phyloP scores from a whole-genome alignment of 2,113 vertebrate genomes.

The Echinops telfairi region DNA sequence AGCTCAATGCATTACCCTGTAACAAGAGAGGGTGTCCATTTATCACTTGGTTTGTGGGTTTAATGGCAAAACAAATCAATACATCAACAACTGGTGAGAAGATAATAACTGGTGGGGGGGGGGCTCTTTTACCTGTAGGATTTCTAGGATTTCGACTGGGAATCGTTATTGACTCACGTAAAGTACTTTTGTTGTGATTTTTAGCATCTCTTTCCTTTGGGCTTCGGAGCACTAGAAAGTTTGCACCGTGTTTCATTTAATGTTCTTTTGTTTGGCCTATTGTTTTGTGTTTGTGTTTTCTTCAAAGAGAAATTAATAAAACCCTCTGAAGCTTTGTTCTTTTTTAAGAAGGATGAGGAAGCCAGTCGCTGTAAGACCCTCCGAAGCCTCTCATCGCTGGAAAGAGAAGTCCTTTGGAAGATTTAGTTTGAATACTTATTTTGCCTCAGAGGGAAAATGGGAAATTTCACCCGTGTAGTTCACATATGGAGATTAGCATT shows the following conservation, averaged over 20 bases:
- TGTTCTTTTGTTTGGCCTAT: constrained; percentile 79
- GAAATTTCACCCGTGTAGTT: constrained; percentile 29
- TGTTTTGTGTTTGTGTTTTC: not conserved
- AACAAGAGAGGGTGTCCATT: constrained; percentile 78
- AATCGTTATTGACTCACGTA: constrained; percentile 85
- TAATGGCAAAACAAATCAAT: constrained; percentile 88
- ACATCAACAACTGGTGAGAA: constrained; percentile 85
- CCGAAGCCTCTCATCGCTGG: constrained; percentile 51
- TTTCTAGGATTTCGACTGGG: constrained; percentile 82
- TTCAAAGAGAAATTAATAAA: constrained; percentile 38
- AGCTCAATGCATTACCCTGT: constrained; percentile 65
- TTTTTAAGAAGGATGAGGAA: constrained; percentile 50
- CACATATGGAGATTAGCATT: constrained; percentile 71
- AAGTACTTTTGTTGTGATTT: constrained; percentile 81
- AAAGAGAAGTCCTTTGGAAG: constrained; percentile 67
- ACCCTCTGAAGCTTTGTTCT: constrained; percentile 57
- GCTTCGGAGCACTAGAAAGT: constrained; percentile 74
- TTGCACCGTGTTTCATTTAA: constrained; percentile 81
- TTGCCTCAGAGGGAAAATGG: constrained; percentile 10
- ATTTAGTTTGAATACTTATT: constrained; percentile 60
- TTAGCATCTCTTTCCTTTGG: constrained; percentile 63
- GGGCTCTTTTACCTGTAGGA: constrained; percentile 81
- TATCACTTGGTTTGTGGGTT: constrained; percentile 77
- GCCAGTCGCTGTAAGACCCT: not conserved
- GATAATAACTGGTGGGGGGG: constrained; percentile 84